phyloP scores from a whole-genome alignment of 2,113 vertebrate species.

The Sus scrofa region DNA sequence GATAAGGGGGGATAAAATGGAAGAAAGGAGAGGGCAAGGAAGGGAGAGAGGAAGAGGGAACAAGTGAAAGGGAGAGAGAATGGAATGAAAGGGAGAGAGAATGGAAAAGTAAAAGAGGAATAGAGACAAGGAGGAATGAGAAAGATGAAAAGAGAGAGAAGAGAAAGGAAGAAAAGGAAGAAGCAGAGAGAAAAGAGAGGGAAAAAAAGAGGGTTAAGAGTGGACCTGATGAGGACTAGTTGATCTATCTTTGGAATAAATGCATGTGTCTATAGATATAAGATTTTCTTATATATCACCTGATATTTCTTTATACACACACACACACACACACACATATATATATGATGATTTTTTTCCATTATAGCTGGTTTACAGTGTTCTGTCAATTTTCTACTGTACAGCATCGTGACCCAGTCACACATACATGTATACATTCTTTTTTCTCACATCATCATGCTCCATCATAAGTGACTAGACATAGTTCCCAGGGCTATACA shows the following conservation, averaged over 20 bases:
- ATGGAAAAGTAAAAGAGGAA: neutral
- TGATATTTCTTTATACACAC: too few relatives aligned
- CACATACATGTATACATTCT: too few relatives aligned
- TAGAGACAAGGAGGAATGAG: neutral
- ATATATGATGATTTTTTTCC: too few relatives aligned
- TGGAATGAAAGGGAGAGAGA: neutral
- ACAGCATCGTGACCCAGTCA: too few relatives aligned
- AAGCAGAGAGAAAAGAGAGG: neutral
- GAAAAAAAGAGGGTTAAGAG: neutral
- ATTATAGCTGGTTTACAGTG: too few relatives aligned
- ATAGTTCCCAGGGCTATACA: too few relatives aligned
- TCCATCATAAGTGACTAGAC: too few relatives aligned
- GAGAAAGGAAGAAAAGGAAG: neutral
- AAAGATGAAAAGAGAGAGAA: neutral
- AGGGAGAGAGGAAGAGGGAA: neutral
- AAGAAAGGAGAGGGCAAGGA: neutral
- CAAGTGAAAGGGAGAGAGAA: neutral
- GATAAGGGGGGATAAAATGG: neutral
- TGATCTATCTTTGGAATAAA: neutral
- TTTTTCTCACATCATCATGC: too few relatives aligned
- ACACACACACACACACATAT: too few relatives aligned
- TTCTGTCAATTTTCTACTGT: too few relatives aligned
- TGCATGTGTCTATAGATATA: neutral
- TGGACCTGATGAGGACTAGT: neutral
- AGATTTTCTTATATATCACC: too few relatives aligned